These are phyloP conservation scores for Psilanteris sp. DNA, from an alignment of 1,140 invertebrate species.

Conservation along the genomic window DNA sequence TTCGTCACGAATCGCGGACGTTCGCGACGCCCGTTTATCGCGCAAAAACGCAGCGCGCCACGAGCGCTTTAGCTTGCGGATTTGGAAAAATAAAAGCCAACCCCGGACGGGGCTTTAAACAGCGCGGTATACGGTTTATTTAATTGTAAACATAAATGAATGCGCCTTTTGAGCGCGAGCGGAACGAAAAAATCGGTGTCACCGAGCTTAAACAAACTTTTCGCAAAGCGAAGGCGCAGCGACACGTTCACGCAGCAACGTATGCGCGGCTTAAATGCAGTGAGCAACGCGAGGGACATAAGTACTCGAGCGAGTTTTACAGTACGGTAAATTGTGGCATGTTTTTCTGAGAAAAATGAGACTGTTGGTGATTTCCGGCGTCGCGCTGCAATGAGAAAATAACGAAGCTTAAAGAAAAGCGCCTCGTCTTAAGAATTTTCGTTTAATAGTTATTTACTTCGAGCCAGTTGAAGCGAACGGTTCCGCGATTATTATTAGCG, in stretches of 20 bases:
- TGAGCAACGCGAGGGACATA: constrained; percentile 54
- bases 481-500: constrained; percentile 1
- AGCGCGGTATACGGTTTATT: too few relatives aligned
- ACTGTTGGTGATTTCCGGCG: constrained; percentile 45
- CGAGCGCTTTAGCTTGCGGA: too few relatives aligned
- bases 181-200: constrained; percentile 53
- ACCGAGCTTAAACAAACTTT: constrained; percentile 6
- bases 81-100: too few relatives aligned
- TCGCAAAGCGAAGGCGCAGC: constrained; percentile 34
- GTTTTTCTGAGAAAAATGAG: constrained; percentile 46
- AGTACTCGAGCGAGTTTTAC: constrained; percentile 51
- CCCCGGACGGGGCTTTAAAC: too few relatives aligned
- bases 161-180: too few relatives aligned
- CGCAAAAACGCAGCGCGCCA: too few relatives aligned
- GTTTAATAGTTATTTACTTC: too few relatives aligned
- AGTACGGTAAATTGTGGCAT: constrained; percentile 49
- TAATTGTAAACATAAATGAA: too few relatives aligned
- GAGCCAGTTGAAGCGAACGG: constrained; percentile 5
- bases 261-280: constrained; percentile 55
- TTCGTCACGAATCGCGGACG: too few relatives aligned
- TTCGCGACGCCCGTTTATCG: too few relatives aligned
- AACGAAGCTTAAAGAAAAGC: constrained; percentile 24
- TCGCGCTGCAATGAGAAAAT: constrained; percentile 26
- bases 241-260: constrained; percentile 50
- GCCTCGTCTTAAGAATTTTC: constrained; percentile 13